These are phyloP conservation scores for Lasioglossum vierecki DNA, from an alignment of 2,888 invertebrate genomes.

Conservation along the genomic window DNA sequence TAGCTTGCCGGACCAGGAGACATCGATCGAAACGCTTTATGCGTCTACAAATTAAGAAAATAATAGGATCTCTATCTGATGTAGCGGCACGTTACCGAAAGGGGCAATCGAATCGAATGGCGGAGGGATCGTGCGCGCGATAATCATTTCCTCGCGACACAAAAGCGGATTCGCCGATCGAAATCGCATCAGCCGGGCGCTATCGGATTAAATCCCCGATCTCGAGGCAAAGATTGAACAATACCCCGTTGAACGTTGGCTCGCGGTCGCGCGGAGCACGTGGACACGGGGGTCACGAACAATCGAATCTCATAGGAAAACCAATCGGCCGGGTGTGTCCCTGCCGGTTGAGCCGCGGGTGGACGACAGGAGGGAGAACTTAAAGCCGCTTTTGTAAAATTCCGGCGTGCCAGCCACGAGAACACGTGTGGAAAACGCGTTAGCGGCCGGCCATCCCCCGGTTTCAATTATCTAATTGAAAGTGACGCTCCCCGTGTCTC, in stretches of 20 bases:
- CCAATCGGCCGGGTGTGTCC: conserved; percentile 49
- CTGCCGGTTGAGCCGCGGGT: not conserved
- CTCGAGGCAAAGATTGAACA: conserved; percentile 49
- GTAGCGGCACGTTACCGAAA: not conserved
- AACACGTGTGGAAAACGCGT: conserved; percentile 65
- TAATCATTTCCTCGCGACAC: not conserved
- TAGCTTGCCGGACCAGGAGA: not conserved
- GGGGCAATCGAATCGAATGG: conserved; percentile 1
- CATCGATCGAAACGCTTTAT: not conserved
- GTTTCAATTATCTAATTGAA: conserved; percentile 81
- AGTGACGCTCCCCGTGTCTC: conserved; percentile 64
- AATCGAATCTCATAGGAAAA: conserved; percentile 65
- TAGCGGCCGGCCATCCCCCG: conserved; percentile 51
- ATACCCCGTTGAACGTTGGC: conserved; percentile 25
- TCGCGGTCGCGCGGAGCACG: conserved; percentile 34
- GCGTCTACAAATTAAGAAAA: not conserved
- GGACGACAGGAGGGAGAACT: conserved; percentile 42
- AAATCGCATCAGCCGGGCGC: conserved; percentile 8
- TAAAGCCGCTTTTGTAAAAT: conserved; percentile 71
- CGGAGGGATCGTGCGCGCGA: conserved; percentile 9
- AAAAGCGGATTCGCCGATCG: conserved; percentile 11
- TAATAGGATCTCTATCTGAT: not conserved
- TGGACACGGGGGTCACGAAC: conserved; percentile 42
- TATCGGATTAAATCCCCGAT: conserved; percentile 51
- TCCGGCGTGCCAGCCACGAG: conserved; percentile 62